phyloP scores from a whole-genome alignment of 2,113 vertebrate species.

The Canis aureus region DNA sequence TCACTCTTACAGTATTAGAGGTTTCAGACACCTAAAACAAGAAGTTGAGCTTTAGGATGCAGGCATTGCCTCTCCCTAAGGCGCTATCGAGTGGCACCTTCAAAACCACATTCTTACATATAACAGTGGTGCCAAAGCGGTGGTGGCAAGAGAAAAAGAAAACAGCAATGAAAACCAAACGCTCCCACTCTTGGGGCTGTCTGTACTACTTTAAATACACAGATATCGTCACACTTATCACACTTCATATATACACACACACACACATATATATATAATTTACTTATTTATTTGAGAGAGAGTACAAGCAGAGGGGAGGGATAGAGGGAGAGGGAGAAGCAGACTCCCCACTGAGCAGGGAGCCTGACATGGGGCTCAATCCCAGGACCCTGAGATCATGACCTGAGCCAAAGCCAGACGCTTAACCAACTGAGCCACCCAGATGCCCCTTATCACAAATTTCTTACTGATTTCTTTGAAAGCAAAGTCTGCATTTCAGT shows the following conservation, averaged over 20 bases:
- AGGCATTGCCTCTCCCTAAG: neutral
- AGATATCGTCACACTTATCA: neutral
- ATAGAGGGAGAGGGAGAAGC: too few relatives aligned
- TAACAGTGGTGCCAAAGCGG: neutral
- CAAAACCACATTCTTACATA: neutral
- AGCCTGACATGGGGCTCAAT: too few relatives aligned
- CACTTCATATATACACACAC: neutral
- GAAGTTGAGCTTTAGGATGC: neutral
- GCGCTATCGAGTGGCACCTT: neutral
- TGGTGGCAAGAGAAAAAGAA: neutral
- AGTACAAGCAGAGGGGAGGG: too few relatives aligned
- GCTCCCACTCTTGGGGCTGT: neutral
- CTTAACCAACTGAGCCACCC: too few relatives aligned
- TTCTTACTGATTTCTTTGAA: neutral
- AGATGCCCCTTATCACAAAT: too few relatives aligned
- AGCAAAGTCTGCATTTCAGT: neutral
- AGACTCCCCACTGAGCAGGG: too few relatives aligned
- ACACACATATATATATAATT: rapidly evolving
- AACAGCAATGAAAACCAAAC: neutral
- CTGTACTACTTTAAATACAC: neutral
- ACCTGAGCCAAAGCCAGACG: too few relatives aligned
- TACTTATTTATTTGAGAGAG: too few relatives aligned
- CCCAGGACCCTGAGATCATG: too few relatives aligned
- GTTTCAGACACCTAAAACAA: neutral
- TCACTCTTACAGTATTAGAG: neutral